Percentiles rank a stretch among this genome's conserved stretches.
phyloP scores from a whole-genome alignment of 2,113 vertebrate species.

The Beaufortia kweichowensis region DNA sequence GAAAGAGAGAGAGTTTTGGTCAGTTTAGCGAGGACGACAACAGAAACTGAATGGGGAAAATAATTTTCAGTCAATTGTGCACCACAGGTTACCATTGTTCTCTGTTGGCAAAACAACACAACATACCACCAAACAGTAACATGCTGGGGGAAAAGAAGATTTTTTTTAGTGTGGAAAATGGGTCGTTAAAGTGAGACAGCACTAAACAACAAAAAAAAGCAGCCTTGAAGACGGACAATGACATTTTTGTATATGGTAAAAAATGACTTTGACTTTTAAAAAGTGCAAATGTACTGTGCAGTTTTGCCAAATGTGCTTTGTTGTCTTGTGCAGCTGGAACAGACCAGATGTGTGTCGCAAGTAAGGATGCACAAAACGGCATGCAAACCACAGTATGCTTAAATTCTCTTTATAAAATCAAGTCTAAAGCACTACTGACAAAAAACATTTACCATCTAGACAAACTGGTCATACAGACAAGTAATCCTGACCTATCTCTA shows the following conservation, averaged over 20 bases:
- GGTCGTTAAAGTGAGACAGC: neutral
- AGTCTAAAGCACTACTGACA: neutral
- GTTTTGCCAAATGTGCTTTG: neutral
- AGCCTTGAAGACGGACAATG: neutral
- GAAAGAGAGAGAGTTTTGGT: constrained; percentile 33
- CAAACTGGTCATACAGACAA: neutral
- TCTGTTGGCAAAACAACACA: constrained; percentile 1
- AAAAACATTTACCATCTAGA: neutral
- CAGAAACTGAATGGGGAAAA: neutral
- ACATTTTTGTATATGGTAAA: constrained; percentile 3
- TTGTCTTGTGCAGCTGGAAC: neutral
- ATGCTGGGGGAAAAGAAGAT: neutral
- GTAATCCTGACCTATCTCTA: neutral
- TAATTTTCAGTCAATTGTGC: constrained; percentile 24
- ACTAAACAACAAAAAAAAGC: neutral
- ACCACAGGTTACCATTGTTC: neutral
- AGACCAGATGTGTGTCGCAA: neutral
- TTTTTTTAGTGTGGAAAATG: neutral
- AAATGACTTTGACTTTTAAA: constrained; percentile 33
- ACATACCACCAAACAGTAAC: constrained; percentile 4
- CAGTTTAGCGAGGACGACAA: neutral
- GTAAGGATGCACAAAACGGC: neutral
- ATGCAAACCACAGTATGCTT: no score
- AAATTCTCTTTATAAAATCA: no score
- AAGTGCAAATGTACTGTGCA: neutral